Conservation (phyloP, 2,888 invertebrate genomes). For the Drosophila colorata region DNA sequence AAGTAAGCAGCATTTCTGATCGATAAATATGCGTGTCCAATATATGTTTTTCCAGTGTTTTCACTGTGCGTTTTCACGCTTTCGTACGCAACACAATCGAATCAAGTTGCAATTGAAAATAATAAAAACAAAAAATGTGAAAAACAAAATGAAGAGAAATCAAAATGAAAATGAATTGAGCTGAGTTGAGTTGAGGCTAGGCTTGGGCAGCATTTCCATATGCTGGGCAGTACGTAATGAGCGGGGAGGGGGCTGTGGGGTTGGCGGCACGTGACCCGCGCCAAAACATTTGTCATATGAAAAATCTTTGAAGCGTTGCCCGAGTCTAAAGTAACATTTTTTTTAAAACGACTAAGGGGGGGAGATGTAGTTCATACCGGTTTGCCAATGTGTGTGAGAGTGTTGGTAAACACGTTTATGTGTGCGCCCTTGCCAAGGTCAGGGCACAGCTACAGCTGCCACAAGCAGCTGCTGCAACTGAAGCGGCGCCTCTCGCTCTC, state of each 20-base stretch:
- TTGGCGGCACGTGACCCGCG: background rate
- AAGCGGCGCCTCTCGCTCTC: background rate
- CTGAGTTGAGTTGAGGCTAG: background rate
- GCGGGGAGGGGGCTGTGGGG: background rate
- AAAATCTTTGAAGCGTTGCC: slow-evolving; percentile 12
- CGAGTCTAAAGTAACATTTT: slow-evolving; percentile 1
- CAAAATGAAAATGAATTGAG: slow-evolving; percentile 13
- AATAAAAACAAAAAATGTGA: background rate
- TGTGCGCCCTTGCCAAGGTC: slow-evolving; percentile 74
- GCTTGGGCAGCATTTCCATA: background rate
- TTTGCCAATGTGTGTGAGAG: slow-evolving; percentile 33
- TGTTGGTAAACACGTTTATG: slow-evolving; percentile 63
- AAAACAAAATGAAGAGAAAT: slow-evolving; percentile 27
- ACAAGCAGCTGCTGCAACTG: slow-evolving; percentile 25
- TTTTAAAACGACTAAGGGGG: background rate
- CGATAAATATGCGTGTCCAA: background rate
- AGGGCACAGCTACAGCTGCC: slow-evolving; percentile 13
- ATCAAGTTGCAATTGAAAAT: slow-evolving; percentile 29
- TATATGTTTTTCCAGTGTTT: slow-evolving; percentile 8
- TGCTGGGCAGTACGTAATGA: background rate
- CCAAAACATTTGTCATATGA: slow-evolving; percentile 1
- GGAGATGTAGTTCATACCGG: slow-evolving; percentile 48
- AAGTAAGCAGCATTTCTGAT: slow-evolving; percentile 2
- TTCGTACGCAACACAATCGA: slow-evolving; percentile 55
- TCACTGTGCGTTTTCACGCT: slow-evolving; percentile 61